Evolutionary conservation across 2,113 vertebrate species (phyloP).

Genomic region (Macquaria ambigua): DNA sequence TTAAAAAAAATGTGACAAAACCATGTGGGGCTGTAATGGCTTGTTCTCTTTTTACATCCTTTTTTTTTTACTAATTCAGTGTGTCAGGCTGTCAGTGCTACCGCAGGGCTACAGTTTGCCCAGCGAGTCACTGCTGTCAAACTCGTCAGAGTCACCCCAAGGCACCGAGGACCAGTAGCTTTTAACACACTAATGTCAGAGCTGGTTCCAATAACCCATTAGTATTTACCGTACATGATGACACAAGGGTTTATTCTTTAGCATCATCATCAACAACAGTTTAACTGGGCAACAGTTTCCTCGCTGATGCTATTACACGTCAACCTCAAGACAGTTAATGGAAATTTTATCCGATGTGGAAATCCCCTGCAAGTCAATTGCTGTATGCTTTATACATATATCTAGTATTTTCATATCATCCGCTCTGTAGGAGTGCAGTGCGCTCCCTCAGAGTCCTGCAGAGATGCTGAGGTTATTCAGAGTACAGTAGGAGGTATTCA

Average conservation of each 20-base stretch:
- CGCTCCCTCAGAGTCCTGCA: conserved; percentile 26
- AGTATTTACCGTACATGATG: conserved; percentile 24
- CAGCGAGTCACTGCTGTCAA: conserved; percentile 52
- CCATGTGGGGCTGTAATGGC: background rate
- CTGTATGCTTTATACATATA: conserved; percentile 39
- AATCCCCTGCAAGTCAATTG: conserved; percentile 34
- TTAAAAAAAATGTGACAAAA: conserved; percentile 15
- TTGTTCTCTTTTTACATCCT: conserved; percentile 16
- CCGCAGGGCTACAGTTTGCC: conserved; percentile 28
- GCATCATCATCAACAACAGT: conserved; percentile 19
- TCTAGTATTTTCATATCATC: conserved; percentile 32
- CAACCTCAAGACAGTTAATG: conserved; percentile 35
- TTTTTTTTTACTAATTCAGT: conserved; percentile 41
- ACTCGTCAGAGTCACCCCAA: conserved; percentile 32
- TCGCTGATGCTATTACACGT: conserved; percentile 29
- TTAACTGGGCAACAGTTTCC: conserved; percentile 26
- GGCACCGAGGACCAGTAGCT: conserved; percentile 36
- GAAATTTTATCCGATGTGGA: conserved; percentile 40
- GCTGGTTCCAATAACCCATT: conserved; percentile 34
- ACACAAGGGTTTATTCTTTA: conserved; percentile 25
- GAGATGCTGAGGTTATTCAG: conserved; percentile 49
- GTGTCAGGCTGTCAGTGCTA: conserved; percentile 41
- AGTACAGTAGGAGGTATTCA: conserved; percentile 47
- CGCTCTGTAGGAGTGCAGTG: conserved; percentile 18
- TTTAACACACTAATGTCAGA: conserved; percentile 46